Evolutionary conservation across 2,113 vertebrate genomes (phyloP), one percentile per base, ranked within the genome.

Genomic region (Embiotoca jacksoni): DNA sequence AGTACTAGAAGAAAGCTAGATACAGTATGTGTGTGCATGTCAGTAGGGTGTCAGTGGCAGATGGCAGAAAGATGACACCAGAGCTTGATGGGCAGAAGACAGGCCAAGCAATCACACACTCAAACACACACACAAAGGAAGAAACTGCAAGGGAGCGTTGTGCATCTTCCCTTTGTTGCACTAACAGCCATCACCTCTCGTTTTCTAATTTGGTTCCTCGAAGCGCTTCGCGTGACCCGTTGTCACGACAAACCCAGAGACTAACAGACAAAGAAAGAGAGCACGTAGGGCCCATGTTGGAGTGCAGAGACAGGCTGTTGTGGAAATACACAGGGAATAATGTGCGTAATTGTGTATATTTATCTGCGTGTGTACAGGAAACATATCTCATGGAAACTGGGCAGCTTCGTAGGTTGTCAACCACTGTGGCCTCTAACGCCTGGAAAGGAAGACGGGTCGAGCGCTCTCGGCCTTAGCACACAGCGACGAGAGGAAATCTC

Each of bases 11-110:
- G 59, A 67, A 71, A 41, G 47, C 50, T 74, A 47, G 39, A 69
- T 13, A 7, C 30, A 49, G 56, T 64, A 30, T 37, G 37, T 41
- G 61, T 30, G 56, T 67, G 54, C n/a, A 14, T 81, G 76, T 89
- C 83, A 66, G 90, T 88, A 76, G 68, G 84, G 76, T 81, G 86
- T 82, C 80, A 52, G 80, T 82, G 83, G 89, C 94, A 95, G 93
- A 95, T 95, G 94, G 92, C 75, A 91, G 92, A 91, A 94, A 94
- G 92, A 91, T 73, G 84, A 94, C 91, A 95, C 92, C 88, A 91
- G 85, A 89, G 89, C 87, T 87, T 87, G 87, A 92, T 84, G 83
- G 92, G 82, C 84, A 74, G 75, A 82, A 91, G 75, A 89, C 90
- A 90, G 78, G 85, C 88, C 90, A 89, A 91, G 90, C 85, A 90